Conservation (phyloP, 2,888 invertebrate species). For the Eurytoma californica region DNA sequence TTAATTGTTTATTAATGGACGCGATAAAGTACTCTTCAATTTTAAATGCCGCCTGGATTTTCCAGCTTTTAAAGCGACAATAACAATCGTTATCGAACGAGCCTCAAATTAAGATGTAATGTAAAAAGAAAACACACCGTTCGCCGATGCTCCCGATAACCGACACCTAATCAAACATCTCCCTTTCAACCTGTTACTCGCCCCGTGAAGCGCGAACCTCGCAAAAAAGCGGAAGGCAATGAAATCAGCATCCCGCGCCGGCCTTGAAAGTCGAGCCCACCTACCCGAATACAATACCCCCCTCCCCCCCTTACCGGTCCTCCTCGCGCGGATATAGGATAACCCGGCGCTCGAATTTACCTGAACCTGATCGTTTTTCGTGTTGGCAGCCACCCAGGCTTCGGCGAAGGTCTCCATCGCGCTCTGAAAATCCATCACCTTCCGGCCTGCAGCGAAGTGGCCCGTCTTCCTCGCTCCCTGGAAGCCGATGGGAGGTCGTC, state of each 20-base stretch:
- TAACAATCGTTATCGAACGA: too few species aligned
- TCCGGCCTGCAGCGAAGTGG: constrained; percentile 33
- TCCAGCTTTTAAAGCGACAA: too few species aligned
- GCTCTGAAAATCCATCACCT: constrained; percentile 96
- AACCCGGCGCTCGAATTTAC: constrained; percentile 60
- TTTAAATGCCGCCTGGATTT: too few species aligned
- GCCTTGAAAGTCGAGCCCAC: neutral
- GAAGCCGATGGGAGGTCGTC: neutral
- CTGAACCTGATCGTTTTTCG: constrained; percentile 78
- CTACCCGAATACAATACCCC: neutral
- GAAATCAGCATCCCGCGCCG: neutral
- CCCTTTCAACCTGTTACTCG: constrained; percentile 27
- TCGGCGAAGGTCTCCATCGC: constrained; percentile 99
- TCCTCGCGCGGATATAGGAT: neutral
- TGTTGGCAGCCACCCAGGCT: constrained; percentile 96
- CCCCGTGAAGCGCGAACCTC: neutral
- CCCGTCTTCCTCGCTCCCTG: constrained; percentile 12
- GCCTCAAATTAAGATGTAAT: too few species aligned
- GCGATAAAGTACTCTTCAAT: too few species aligned
- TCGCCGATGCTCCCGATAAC: neutral
- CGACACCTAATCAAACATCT: constrained; percentile 5
- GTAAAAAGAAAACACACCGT: too few species aligned
- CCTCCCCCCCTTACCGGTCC: constrained; percentile 29
- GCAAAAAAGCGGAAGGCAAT: neutral
- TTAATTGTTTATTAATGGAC: too few species aligned